These are phyloP conservation scores for Falco berigora DNA, from an alignment of 2,797 vertebrate genomes.

Conservation along the genomic window DNA sequence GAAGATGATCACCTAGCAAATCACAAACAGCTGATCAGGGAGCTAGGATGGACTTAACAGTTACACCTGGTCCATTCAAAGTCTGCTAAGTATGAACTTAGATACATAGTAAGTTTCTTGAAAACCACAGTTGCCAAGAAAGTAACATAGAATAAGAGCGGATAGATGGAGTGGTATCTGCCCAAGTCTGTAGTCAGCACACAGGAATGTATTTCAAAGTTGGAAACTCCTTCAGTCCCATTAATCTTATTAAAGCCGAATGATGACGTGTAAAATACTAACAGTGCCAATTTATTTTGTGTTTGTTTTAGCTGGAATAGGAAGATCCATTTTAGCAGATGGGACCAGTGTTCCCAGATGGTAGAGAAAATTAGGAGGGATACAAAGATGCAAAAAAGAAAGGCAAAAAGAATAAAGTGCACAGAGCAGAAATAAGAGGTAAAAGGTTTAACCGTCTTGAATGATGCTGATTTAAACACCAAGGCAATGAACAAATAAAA, in stretches of 20 bases:
- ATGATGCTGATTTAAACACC: background rate
- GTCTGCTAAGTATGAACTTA: background rate
- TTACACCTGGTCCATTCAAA: background rate
- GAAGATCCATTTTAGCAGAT: constrained; percentile 23
- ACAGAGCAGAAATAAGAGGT: background rate
- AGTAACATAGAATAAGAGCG: background rate
- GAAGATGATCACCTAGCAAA: background rate
- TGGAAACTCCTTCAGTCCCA: background rate
- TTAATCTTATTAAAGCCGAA: constrained; percentile 43
- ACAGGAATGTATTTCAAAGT: background rate
- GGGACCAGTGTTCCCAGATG: constrained; percentile 1
- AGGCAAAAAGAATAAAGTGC: background rate
- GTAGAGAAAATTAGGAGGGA: background rate
- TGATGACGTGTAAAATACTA: constrained; percentile 17
- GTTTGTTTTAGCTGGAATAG: constrained; percentile 21
- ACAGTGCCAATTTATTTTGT: background rate
- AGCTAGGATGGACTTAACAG: background rate
- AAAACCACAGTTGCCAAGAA: background rate
- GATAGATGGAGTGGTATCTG: background rate
- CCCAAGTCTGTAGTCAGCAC: background rate
- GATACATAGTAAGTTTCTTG: background rate
- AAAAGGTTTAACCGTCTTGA: background rate
- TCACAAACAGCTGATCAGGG: background rate
- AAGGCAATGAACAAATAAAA: constrained; percentile 22
- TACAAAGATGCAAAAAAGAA: background rate